Base-by-base conservation (phyloP, 2,888 invertebrate genomes). In the Trissolcus japonicus region DNA sequence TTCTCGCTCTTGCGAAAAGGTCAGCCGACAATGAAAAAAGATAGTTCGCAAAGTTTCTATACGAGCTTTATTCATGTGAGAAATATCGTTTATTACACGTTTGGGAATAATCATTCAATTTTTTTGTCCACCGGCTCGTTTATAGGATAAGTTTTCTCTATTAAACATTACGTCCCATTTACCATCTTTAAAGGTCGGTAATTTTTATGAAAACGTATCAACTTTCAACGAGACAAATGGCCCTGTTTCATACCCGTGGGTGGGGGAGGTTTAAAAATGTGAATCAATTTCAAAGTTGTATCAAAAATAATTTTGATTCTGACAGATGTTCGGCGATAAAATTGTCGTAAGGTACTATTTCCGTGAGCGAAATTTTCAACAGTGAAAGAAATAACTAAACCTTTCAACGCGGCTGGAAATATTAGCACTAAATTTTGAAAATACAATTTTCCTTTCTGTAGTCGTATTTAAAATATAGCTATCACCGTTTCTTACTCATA, bases 341-440 rank as follows among this genome's bases (percentile, higher is more conserved):
- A 69, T 68, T 63, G 65, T 48, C 61, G 61, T 62, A 55, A 60
- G 63, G 59, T 25, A 56, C 0, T 69, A 75, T 74, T 80, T 79
- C 79, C 77, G 13, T 79, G 16, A 14, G 14, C 0, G 7, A 14
- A 46, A 14, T 67, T 63, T 82, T 81, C 81, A 71, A 71, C 80
- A 74, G 79, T 79, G 76, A 65, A 65, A 67, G 71, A 61, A 71
- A 72, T 75, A 73, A 77, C 77, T 73, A 78, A 35, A 78, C 72
- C 68, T 75, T 54, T 57, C 46, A 71, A 25, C 48, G 60, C 66
- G 25, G 21, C 50, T 62, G 71, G 76, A 78, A 82, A 81, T 80
- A 82, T 79, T 79, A 76, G 72, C 79, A 68, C 73, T 76, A 79
- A 79, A 79, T 79, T 76, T 60, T 71, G 59, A 65, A 66, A 76